Evolutionary conservation across 2,888 invertebrate genomes (phyloP).

Genomic region (Chesias legatella): DNA sequence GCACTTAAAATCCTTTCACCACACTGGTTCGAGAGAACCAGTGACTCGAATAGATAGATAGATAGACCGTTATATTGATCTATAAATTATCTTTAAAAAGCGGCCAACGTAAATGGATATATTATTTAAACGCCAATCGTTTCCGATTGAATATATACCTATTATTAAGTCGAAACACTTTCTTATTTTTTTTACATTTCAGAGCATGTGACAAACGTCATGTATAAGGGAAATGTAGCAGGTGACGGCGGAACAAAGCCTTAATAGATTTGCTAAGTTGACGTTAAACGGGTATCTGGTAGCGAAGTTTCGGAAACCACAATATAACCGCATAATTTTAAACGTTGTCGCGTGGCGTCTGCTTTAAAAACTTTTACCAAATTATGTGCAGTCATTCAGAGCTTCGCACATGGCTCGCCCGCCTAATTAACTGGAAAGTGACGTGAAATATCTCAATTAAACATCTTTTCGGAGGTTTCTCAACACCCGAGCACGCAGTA

Average conservation of each 20-base stretch:
- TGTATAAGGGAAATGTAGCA: constrained; percentile 39
- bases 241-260: constrained; percentile 59
- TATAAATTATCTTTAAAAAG: constrained; percentile 16
- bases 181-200: constrained; percentile 40
- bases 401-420: constrained; percentile 48
- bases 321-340: constrained; percentile 65
- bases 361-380: constrained; percentile 56
- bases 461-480: constrained; percentile 21
- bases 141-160: constrained; percentile 1
- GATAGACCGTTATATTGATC: constrained; percentile 25
- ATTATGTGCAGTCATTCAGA: constrained; percentile 46
- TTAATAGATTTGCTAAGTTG: constrained; percentile 59
- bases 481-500: constrained; percentile 21
- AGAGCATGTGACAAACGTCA: constrained; percentile 40
- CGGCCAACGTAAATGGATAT: constrained; percentile 16
- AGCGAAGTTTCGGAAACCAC: constrained; percentile 64
- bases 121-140: constrained; percentile 12
- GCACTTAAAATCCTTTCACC: too few relatives aligned
- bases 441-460: constrained; percentile 24
- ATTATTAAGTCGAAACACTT: constrained; percentile 32
- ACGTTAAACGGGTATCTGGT: constrained; percentile 54
- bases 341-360: constrained; percentile 61
- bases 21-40: too few relatives aligned
- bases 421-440: constrained; percentile 44
- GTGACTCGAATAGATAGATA: too few relatives aligned